These are phyloP conservation scores for Drosophila engyochracea DNA, from an alignment of 2,888 invertebrate genomes.

Conservation along the genomic window DNA sequence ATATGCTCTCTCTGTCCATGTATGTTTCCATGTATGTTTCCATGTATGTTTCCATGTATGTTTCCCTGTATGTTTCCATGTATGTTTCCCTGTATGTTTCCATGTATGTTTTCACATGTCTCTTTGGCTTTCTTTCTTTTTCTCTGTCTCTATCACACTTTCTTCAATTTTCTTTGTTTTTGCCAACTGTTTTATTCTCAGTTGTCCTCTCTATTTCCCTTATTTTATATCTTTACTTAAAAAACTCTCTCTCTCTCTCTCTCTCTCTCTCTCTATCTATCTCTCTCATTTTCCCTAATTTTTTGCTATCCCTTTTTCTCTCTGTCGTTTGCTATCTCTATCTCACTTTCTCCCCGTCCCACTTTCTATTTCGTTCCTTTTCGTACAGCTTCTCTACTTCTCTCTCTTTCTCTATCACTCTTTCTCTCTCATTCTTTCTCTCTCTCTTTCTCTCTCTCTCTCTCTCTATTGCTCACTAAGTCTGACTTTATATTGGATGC, in stretches of 20 bases:
- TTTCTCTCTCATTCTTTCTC: not conserved
- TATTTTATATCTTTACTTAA: not conserved
- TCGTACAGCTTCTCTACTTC: not conserved
- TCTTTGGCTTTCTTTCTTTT: not conserved
- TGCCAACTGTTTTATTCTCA: not conserved
- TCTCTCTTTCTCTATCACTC: accelerated
- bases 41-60: not conserved
- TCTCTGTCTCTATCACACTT: not conserved
- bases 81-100: not conserved
- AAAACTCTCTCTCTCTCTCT: not conserved
- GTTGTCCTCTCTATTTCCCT: not conserved
- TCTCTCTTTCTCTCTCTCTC: not conserved
- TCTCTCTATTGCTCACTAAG: too few relatives aligned
- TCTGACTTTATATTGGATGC: not conserved
- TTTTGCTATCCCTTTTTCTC: not conserved
- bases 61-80: not conserved
- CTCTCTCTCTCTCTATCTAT: not conserved
- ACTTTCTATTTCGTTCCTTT: not conserved
- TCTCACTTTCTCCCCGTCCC: not conserved
- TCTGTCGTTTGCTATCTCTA: not conserved
- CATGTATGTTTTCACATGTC: not conserved
- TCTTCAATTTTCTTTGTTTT: not conserved
- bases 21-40: not conserved
- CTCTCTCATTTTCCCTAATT: not conserved
- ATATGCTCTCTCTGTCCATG: slow-evolving; percentile 34